A percentile compares a stretch with the other conserved stretches of the same genome.
These are phyloP conservation scores for Cygnus olor DNA, from an alignment of 2,797 vertebrate species.

Conservation along the genomic window DNA sequence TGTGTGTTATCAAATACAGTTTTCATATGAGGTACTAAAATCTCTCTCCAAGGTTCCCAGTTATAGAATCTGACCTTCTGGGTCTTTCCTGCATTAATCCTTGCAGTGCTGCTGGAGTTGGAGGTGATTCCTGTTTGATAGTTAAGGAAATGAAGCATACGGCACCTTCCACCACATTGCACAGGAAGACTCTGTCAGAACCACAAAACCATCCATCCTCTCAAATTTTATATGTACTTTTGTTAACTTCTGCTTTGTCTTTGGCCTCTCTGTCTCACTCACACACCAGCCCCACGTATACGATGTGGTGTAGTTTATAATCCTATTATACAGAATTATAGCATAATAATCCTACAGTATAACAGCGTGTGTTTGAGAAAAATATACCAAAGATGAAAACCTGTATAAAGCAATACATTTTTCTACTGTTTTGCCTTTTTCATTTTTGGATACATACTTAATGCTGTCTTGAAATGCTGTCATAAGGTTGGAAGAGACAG, in stretches of 20 bases:
- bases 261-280: neutral
- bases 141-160: neutral
- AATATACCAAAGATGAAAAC: neutral
- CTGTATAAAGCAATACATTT: neutral
- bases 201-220: neutral
- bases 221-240: neutral
- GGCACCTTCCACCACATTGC: neutral
- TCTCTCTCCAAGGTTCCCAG: neutral
- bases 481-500: rapidly evolving
- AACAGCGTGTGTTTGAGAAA: neutral
- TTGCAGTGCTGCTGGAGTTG: neutral
- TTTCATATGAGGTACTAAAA: neutral
- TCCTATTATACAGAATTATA: neutral
- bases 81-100: neutral
- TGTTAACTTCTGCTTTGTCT: neutral
- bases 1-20: neutral
- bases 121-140: neutral
- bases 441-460: neutral
- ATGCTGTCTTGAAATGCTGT: neutral
- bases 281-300: rapidly evolving
- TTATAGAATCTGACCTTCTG: neutral
- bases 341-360: too few species aligned
- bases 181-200: neutral
- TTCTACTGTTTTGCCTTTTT: neutral
- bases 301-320: neutral